phyloP scores from a whole-genome alignment of 2,113 vertebrate species.

The Burhinus bistriatus region DNA sequence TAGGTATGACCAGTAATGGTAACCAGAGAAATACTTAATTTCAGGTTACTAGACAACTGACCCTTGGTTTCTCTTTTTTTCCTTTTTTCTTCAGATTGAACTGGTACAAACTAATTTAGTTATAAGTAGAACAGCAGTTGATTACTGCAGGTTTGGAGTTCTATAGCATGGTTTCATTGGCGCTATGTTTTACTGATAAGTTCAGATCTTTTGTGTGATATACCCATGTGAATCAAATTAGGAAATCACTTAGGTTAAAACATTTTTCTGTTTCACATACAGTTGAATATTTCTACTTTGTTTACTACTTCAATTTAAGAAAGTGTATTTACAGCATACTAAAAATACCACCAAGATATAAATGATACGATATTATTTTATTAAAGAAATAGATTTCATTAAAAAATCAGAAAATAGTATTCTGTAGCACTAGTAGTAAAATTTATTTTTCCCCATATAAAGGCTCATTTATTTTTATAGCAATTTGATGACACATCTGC shows the following conservation, averaged over 20 bases:
- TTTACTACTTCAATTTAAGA: slow-evolving; percentile 58
- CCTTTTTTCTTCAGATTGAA: neutral
- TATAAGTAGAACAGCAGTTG: neutral
- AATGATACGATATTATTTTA: slow-evolving; percentile 72
- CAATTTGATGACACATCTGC: slow-evolving; percentile 82
- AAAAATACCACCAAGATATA: slow-evolving; percentile 61
- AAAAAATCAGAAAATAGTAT: slow-evolving; percentile 73
- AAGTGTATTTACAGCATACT: slow-evolving; percentile 66
- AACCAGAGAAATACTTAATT: neutral
- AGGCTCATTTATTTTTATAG: slow-evolving; percentile 84
- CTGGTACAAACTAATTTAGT: neutral
- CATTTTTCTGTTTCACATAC: neutral
- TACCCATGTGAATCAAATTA: neutral
- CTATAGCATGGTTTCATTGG: accelerated
- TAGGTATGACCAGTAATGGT: neutral
- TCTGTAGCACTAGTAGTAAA: slow-evolving; percentile 76
- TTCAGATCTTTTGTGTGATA: neutral
- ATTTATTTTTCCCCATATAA: slow-evolving; percentile 79
- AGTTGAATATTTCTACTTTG: slow-evolving; percentile 1
- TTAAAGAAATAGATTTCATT: slow-evolving; percentile 73
- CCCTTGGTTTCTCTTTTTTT: neutral
- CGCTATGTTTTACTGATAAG: neutral
- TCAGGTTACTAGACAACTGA: neutral
- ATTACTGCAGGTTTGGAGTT: neutral
- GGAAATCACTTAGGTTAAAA: neutral